These are phyloP conservation scores for Gandaritis pyraliata DNA, from an alignment of 2,888 invertebrate species.

Conservation along the genomic window DNA sequence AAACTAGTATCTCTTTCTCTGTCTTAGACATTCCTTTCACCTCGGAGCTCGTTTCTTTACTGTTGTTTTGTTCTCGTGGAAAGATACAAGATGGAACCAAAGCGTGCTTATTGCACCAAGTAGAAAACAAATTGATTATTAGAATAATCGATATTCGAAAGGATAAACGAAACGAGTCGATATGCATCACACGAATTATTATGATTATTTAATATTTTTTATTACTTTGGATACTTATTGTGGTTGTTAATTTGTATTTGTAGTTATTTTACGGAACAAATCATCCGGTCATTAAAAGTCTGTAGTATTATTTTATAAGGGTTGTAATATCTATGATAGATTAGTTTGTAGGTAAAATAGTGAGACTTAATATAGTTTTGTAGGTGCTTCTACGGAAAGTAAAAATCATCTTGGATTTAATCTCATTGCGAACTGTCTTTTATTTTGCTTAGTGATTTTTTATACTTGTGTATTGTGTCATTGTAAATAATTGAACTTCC, in stretches of 20 bases:
- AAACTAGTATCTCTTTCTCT: slow-evolving; percentile 34
- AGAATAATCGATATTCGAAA: slow-evolving; percentile 36
- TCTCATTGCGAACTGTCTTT: slow-evolving; percentile 56
- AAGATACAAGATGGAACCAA: slow-evolving; percentile 33
- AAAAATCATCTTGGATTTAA: slow-evolving; percentile 53
- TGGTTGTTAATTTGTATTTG: slow-evolving; percentile 37
- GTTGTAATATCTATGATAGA: slow-evolving; percentile 66
- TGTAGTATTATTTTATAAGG: slow-evolving; percentile 66
- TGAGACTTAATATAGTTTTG: slow-evolving; percentile 70
- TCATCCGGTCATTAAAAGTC: slow-evolving; percentile 60
- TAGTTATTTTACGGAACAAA: slow-evolving; percentile 37
- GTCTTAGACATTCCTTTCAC: slow-evolving; percentile 42
- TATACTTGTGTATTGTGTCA: slow-evolving; percentile 58
- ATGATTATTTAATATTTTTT: slow-evolving; percentile 37
- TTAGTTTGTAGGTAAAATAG: slow-evolving; percentile 60
- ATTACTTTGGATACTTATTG: slow-evolving; percentile 45
- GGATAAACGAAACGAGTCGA: slow-evolving; percentile 42
- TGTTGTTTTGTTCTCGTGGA: slow-evolving; percentile 28
- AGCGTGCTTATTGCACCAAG: slow-evolving; percentile 29
- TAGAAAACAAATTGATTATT: slow-evolving; percentile 22
- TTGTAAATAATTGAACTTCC: slow-evolving; percentile 76
- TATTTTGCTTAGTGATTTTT: slow-evolving; percentile 54
- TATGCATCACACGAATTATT: slow-evolving; percentile 46
- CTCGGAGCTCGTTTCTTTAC: slow-evolving; percentile 36
- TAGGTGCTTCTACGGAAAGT: slow-evolving; percentile 62